Evolutionary conservation across 30 jellyfish, hydroid and myxozoan genomes (phyloP), one percentile per base, ranked within the genome.

Genomic region (Hydractinia symbiolongicarpus): DNA sequence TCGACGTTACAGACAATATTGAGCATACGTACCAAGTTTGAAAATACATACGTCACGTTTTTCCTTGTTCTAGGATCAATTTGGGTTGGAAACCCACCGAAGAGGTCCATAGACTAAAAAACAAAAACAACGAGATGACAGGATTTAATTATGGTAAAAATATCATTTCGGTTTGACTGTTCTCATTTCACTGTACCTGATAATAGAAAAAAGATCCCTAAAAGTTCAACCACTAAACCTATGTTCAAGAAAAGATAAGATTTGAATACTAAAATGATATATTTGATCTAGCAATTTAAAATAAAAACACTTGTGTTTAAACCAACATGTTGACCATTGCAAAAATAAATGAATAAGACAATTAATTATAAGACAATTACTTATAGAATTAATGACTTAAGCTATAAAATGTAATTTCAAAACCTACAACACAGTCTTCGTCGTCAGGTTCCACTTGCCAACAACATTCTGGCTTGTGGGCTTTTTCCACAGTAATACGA

Each of bases 391-490:
- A 64, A 64, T n/a, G 19, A 64, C 19, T 13, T 13, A 7, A 64
- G 16, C 19, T n/a, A 64, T 6, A 64, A 64, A 5, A 19, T 8
- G 50, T 14, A 14, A 76, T 6, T 20, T 16, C 17, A 76, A 9
- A 40, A 76, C 79, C 13, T n/a, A 77, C 85, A 9, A 54, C 85
- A 58, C 85, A 77, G 40, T 77, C 85, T 54, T 11, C 8, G 15
- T 77, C 85, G n/a, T 49, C 85, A 30, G 78, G 79, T 6, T 77
- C 85, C 60, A 77, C 85, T 19, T 55, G 15, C 85, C 85, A 77
- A 66, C 85, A 77, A 50, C 85, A 77, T 56, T 77, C 85, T 77
- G 85, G 85, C 8, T 55, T 30, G 15, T 77, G 53, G 0, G 79
- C 85, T 55, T 55, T 77, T 5, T 51, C 17, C 15, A 77, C 81